Conservation (phyloP, 2,797 vertebrate genomes). For the Peromyscus melanophrys region DNA sequence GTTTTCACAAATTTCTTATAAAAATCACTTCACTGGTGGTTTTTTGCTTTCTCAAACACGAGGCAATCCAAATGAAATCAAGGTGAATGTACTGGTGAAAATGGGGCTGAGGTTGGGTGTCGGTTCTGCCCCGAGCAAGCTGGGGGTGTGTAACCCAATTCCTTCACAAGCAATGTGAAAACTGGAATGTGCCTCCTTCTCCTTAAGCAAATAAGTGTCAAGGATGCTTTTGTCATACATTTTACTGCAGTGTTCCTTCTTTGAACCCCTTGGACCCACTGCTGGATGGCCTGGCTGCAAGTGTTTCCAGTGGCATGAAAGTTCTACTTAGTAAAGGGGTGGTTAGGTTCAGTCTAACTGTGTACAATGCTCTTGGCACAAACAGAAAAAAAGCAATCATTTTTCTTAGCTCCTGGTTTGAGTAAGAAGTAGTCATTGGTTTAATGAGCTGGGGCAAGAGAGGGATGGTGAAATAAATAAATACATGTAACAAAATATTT, state of each 20-base stretch:
- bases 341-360: background rate
- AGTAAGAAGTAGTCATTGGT: slow-evolving; percentile 31
- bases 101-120: background rate
- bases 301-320: background rate
- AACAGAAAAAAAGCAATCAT: background rate
- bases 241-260: background rate
- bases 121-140: background rate
- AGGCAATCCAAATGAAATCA: slow-evolving; percentile 54
- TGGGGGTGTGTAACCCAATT: background rate
- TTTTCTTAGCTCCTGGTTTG: slow-evolving; percentile 37
- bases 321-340: background rate
- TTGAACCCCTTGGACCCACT: background rate
- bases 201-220: background rate
- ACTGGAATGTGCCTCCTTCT: background rate
- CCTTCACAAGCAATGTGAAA: background rate
- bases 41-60: slow-evolving; percentile 39
- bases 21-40: background rate
- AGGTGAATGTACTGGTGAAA: slow-evolving; percentile 22
- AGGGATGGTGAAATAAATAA: background rate
- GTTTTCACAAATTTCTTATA: slow-evolving; percentile 32
- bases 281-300: background rate
- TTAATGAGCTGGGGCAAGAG: background rate
- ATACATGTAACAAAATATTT: background rate
- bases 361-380: background rate
- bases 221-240: background rate